phyloP scores from a whole-genome alignment of 2,888 invertebrate species.

The Keiferia lycopersicella region DNA sequence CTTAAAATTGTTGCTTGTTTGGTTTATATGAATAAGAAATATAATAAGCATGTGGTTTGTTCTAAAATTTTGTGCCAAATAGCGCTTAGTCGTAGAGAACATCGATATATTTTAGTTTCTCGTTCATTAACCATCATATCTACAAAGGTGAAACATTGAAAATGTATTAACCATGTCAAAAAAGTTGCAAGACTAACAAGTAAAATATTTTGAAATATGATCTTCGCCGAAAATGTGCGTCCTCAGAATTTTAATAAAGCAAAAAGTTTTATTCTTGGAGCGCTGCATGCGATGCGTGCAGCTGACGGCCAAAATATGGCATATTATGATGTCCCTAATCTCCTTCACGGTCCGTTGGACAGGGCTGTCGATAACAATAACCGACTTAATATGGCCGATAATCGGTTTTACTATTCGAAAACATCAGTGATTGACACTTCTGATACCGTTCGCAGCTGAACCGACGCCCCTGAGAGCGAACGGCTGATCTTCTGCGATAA shows the following conservation, averaged over 20 bases:
- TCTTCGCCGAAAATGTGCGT: constrained; percentile 5
- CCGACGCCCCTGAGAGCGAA: constrained; percentile 50
- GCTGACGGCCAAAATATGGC: constrained; percentile 77
- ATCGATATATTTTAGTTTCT: too few species aligned
- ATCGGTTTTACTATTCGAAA: constrained; percentile 79
- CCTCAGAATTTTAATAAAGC: constrained; percentile 20
- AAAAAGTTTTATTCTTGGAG: constrained; percentile 29
- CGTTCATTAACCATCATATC: too few species aligned
- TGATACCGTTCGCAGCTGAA: constrained; percentile 66
- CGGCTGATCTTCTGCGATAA: constrained; percentile 40
- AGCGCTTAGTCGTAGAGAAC: too few species aligned
- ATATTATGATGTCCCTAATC: constrained; percentile 80
- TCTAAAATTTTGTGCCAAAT: too few species aligned
- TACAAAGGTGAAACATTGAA: too few species aligned
- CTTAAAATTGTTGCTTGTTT: too few species aligned
- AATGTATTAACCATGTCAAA: not conserved
- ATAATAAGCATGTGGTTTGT: too few species aligned
- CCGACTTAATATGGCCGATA: constrained; percentile 79
- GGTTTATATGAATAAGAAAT: too few species aligned
- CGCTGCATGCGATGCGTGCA: constrained; percentile 70
- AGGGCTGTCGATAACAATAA: constrained; percentile 78
- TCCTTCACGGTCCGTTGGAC: constrained; percentile 73
- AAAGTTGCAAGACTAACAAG: not conserved
- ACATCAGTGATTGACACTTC: constrained; percentile 79
- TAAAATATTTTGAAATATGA: constrained; percentile 21